Evolutionary conservation across 2,113 vertebrate genomes (phyloP).

Genomic region (Himantopus leucocephalus): DNA sequence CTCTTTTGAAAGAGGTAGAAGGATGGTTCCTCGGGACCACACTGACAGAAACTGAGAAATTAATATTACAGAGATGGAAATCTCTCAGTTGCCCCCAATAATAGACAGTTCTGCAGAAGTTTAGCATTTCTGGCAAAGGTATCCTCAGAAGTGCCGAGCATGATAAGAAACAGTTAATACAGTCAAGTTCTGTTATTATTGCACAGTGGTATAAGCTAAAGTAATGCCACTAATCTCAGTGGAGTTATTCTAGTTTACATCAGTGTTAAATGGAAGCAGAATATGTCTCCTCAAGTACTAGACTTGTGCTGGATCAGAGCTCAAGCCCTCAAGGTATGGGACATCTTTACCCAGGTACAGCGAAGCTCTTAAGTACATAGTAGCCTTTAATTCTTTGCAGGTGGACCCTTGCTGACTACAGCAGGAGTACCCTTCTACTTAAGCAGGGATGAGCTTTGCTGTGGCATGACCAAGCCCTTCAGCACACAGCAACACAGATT

Average conservation of each 20-base stretch:
- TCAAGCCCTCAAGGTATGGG: background rate
- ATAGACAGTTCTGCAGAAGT: background rate
- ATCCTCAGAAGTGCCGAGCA: background rate
- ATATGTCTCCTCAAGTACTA: background rate
- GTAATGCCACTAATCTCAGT: background rate
- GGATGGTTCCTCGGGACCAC: background rate
- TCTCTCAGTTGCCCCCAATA: conserved; percentile 15
- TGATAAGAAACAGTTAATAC: background rate
- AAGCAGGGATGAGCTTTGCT: background rate
- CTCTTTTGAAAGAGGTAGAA: conserved; percentile 13
- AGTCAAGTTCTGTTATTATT: background rate
- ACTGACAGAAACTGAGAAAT: conserved; percentile 24
- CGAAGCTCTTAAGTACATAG: background rate
- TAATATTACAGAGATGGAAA: conserved; percentile 49
- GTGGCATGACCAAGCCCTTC: background rate
- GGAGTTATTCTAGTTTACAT: background rate
- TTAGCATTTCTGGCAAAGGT: background rate
- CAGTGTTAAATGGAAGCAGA: background rate
- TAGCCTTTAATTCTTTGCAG: background rate
- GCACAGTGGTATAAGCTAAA: background rate
- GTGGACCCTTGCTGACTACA: background rate
- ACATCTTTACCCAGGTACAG: background rate
- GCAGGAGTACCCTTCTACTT: background rate
- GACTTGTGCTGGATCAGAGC: background rate
- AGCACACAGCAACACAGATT: background rate